Evolutionary conservation across 2,797 vertebrate genomes (phyloP).

Genomic region (Rhinogobio ventralis): DNA sequence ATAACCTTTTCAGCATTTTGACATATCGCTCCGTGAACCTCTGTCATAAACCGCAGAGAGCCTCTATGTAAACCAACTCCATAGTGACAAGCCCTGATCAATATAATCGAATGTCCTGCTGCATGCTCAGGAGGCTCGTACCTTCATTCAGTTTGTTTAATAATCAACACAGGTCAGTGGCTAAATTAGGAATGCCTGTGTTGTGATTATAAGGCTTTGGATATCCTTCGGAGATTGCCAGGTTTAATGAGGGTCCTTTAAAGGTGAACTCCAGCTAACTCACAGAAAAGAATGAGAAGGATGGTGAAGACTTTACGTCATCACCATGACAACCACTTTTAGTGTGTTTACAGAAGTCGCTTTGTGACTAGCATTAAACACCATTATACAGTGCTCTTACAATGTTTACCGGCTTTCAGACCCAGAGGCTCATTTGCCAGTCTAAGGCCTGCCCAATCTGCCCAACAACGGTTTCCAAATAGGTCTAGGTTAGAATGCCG

Average conservation of each 20-base stretch:
- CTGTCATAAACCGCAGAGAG: conserved; percentile 48
- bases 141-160: not conserved
- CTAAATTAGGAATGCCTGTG: conserved; percentile 36
- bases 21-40: conserved; percentile 31
- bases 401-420: not conserved
- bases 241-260: conserved; percentile 19
- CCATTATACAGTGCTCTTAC: too few species aligned
- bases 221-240: conserved; percentile 10
- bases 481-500: too few species aligned
- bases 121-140: conserved; percentile 8
- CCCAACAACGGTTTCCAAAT: too few species aligned
- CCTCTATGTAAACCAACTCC: conserved; percentile 52
- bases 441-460: too few species aligned
- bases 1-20: conserved; percentile 33
- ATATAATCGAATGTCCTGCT: conserved; percentile 38
- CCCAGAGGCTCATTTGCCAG: not conserved
- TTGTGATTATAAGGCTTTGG: conserved; percentile 28
- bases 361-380: conserved; percentile 11
- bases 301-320: conserved; percentile 16
- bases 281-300: not conserved
- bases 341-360: conserved; percentile 25
- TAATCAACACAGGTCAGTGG: conserved; percentile 6
- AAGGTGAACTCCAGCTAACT: conserved; percentile 12
- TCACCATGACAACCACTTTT: conserved; percentile 48
- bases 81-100: conserved; percentile 52